Conservation (phyloP, 2,797 vertebrate species). For the Molothrus aeneus region DNA sequence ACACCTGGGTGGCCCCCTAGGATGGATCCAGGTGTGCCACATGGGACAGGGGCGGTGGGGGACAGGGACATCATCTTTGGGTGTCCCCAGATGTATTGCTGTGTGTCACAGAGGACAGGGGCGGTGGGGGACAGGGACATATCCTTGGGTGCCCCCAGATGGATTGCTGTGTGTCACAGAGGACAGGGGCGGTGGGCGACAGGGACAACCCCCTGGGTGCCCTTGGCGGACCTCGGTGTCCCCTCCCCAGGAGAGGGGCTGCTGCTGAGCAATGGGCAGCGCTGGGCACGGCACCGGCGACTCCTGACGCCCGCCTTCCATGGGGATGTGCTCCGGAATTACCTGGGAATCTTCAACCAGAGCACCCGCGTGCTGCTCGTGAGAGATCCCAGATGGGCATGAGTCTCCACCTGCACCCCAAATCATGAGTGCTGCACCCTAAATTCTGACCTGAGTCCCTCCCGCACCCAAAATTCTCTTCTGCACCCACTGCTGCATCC, state of each 20-base stretch:
- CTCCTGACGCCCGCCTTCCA: not conserved
- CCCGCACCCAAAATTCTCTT: not conserved
- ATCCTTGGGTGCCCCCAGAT: not conserved
- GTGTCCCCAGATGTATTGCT: too few relatives aligned
- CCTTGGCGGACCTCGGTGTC: rapidly evolving
- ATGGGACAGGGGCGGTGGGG: too few relatives aligned
- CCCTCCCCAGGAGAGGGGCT: not conserved
- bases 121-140: not conserved
- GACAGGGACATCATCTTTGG: too few relatives aligned
- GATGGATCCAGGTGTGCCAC: too few relatives aligned
- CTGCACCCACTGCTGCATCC: not conserved
- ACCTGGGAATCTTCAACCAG: not conserved
- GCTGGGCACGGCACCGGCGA: not conserved
- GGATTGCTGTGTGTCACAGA: not conserved
- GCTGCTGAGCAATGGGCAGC: not conserved
- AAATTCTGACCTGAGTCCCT: too few relatives aligned
- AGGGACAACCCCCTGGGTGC: not conserved
- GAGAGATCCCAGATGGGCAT: not conserved
- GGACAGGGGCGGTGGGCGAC: not conserved
- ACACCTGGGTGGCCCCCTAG: too few relatives aligned
- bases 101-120: too few relatives aligned
- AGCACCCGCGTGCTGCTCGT: not conserved
- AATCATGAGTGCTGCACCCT: not conserved
- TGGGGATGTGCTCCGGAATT: not conserved
- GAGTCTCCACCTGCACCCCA: not conserved